Evolutionary conservation across 2,888 invertebrate species (phyloP).

Genomic region (Pseudeuparius sepicola): DNA sequence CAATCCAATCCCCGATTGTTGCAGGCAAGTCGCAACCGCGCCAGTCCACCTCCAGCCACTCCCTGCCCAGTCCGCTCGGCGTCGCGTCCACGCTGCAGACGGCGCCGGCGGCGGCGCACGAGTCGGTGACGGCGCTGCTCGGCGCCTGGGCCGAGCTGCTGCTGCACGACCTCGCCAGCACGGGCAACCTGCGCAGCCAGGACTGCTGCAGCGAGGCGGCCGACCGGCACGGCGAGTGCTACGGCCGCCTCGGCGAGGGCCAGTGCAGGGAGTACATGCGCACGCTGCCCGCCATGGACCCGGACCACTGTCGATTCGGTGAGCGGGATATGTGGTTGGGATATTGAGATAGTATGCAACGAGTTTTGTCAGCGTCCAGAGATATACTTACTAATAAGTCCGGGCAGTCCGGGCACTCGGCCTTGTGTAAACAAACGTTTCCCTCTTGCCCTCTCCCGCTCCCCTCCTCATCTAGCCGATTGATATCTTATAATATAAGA

Average conservation of each 20-base stretch:
- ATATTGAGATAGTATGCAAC: too few species aligned
- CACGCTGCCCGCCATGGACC: conserved; percentile 55
- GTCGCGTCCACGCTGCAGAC: conserved; percentile 50
- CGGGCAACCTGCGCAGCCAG: conserved; percentile 49
- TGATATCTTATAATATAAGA: too few species aligned
- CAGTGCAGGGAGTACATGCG: conserved; percentile 58
- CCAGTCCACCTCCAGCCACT: neutral
- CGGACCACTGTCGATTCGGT: conserved; percentile 54
- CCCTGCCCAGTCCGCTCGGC: conserved; percentile 47
- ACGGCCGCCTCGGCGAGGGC: conserved; percentile 38
- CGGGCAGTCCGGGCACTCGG: too few species aligned
- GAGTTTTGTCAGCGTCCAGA: too few species aligned
- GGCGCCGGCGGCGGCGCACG: conserved; percentile 50
- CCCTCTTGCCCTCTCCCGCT: too few species aligned
- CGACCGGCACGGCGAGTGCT: conserved; percentile 45
- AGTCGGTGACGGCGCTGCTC: conserved; percentile 65
- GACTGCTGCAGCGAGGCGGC: conserved; percentile 38
- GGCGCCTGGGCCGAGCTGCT: conserved; percentile 74
- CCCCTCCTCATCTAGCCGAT: too few species aligned
- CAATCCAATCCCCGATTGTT: too few species aligned
- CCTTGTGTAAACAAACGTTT: too few species aligned
- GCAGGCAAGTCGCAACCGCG: neutral
- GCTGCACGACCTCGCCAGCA: conserved; percentile 60
- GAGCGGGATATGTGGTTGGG: too few species aligned
- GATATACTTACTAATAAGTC: too few species aligned